Evolutionary conservation across 1,140 invertebrate genomes (phyloP), one percentile per base, ranked within the genome.

Genomic region (Hetaerina americana): DNA sequence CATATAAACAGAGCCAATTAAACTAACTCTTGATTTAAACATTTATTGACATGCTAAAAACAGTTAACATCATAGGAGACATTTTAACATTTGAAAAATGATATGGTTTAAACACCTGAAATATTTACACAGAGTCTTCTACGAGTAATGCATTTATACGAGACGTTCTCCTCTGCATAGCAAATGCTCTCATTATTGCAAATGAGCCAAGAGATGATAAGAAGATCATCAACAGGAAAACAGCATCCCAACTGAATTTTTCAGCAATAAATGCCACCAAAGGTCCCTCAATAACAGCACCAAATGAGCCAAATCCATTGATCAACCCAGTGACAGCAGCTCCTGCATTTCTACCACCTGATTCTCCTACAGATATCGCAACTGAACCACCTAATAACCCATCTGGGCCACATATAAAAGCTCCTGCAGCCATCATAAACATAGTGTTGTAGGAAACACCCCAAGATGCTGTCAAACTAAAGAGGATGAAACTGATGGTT

Each of bases 361-460:
- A 78, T 74, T 84, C 81, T 24, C 84, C 84, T 12, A 86, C 75
- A 72, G 82, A 79, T 70, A 81, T 79, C 26, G 84, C 80, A 25
- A 85, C 77, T 24, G 83, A 80, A 5, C 83, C 84, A 72, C 80
- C 80, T 68, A 85, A 74, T n/a, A 86, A 76, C n/a, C 79, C 77
- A 76, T 85, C 85, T n/a, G 83, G 81, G 10, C 83, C 84, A 74
- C 82, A 83, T 72, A 84, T 84, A 57, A 82, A 81, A 6, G 79
- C 80, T 22, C 85, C 85, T 70, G 82, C 81, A n/a, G 84, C 66
- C 22, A 81, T 77, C 75, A 85, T 78, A 70, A 83, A 83, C 1
- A 81, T 6, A 22, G 77, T 76, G 75, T 85, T 84, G 73, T 82
- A 77, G 0, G 78, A 15, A 5, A 80, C 72, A 26, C 84, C 84